Evolutionary conservation across 2,113 vertebrate genomes (phyloP).

Genomic region (Laticauda colubrina): DNA sequence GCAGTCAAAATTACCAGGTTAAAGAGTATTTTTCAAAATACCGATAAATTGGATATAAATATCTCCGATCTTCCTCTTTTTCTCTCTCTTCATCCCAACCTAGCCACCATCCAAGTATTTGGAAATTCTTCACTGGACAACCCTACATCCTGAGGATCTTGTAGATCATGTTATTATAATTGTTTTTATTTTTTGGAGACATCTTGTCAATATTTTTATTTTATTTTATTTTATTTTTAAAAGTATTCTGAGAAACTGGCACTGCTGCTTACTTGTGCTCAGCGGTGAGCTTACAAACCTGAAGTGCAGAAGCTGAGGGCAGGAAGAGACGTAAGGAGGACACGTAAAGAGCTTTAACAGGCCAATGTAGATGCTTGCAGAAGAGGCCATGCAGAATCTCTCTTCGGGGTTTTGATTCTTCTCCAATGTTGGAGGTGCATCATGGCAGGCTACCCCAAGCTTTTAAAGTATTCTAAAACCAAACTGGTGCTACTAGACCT

Average conservation of each 20-base stretch:
- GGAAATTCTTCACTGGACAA: slow-evolving; percentile 14
- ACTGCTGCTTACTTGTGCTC: not conserved
- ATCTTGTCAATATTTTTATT: slow-evolving; percentile 10
- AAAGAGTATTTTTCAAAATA: not conserved
- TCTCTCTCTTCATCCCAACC: not conserved
- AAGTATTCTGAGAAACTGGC: not conserved
- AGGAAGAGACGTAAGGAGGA: not conserved
- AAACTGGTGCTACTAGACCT: slow-evolving; percentile 5
- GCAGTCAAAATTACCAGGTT: not conserved
- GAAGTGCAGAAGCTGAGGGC: not conserved
- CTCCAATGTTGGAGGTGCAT: rapidly evolving
- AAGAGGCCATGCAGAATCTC: not conserved
- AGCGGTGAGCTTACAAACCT: not conserved
- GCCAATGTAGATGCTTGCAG: not conserved
- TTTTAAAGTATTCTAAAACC: not conserved
- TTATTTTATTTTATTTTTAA: not conserved
- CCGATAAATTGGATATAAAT: not conserved
- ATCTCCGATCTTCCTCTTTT: not conserved
- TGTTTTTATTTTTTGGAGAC: not conserved
- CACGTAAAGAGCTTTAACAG: not conserved
- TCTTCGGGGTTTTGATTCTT: not conserved
- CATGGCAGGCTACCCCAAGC: not conserved
- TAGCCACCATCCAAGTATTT: not conserved
- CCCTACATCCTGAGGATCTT: slow-evolving; percentile 40
- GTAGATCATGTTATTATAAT: slow-evolving; percentile 32